Evolutionary conservation across 2,888 invertebrate species (phyloP), one percentile per base, ranked within the genome.

Genomic region (Drosophila ustulata): DNA sequence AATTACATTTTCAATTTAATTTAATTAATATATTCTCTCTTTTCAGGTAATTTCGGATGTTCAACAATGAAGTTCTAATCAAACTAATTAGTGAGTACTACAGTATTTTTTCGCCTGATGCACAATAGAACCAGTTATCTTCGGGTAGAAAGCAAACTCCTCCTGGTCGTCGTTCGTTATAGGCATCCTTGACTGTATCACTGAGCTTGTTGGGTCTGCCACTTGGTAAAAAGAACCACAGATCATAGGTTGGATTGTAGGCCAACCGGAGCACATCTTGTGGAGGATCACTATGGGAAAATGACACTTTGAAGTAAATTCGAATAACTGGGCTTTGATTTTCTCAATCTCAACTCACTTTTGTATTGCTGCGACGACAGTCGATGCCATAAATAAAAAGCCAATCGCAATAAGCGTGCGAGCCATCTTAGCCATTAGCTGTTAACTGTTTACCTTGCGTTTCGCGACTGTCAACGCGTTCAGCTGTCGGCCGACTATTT

Each of bases 181-280:
- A 88, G 13, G 86, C 83, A 0, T 55, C 26, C 34, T 71, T 52
- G 0, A 83, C 55, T 3, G 4, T 8, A 2, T 66, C 4, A 3
- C 13, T 43, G 1, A 83, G 62, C 0, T 49, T 1, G 0, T 30
- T 11, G 3, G 82, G 72, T n/a, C 79, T 47, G 3, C 82, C 88
- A 0, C 5, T 58, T n/a, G 89, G 83, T 3, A 50, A 1, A 39
- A 89, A 82, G 46, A 67, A 89, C 85, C 85, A 83, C 2, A 88
- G 13, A 1, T 83, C 89, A 25, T 83, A 89, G 32, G 82, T 88
- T 13, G 88, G 82, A 67, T 89, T 83, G 11, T 71, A 82, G 28
- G 55, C 50, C 32, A 83, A 41, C 11, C 25, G 39, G 1, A 39
- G 18, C 13, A 45, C 45, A 6, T 37, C 51, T 32, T 13, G 25